Evolutionary conservation across 1,140 invertebrate genomes (phyloP).

Genomic region (Pachyrhynchus sulphureomaculatus): DNA sequence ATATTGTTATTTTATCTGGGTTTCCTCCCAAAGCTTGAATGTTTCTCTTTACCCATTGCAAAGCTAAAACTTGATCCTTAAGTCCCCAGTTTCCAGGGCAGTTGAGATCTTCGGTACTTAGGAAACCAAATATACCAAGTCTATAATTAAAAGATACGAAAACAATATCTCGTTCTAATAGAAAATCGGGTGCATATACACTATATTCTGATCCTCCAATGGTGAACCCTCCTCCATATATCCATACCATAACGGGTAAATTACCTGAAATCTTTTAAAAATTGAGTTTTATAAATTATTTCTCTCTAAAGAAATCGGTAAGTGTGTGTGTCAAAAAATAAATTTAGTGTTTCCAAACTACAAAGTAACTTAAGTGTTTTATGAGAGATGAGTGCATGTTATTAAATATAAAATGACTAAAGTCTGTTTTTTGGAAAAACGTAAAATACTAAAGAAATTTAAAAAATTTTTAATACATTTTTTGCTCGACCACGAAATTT

Average conservation of each 20-base stretch:
- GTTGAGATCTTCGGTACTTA: conserved; percentile 29
- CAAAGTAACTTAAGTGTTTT: too few relatives aligned
- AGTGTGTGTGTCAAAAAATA: too few relatives aligned
- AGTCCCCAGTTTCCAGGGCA: conserved; percentile 55
- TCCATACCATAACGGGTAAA: conserved; percentile 47
- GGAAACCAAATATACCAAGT: conserved; percentile 47
- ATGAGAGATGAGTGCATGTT: too few relatives aligned
- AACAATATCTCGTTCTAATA: conserved; percentile 54
- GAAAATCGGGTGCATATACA: conserved; percentile 48
- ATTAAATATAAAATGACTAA: too few relatives aligned
- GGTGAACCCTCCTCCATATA: conserved; percentile 46
- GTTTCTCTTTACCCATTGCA: conserved; percentile 53
- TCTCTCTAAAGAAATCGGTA: too few relatives aligned
- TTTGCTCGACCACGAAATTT: too few relatives aligned
- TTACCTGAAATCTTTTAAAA: conserved; percentile 8
- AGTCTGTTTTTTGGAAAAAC: too few relatives aligned
- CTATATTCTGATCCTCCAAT: conserved; percentile 40
- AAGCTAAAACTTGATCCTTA: conserved; percentile 53
- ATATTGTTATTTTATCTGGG: conserved; percentile 35
- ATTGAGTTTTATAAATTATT: too few relatives aligned
- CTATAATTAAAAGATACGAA: conserved; percentile 61
- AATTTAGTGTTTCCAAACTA: too few relatives aligned
- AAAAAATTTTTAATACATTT: too few relatives aligned
- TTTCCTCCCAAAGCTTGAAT: conserved; percentile 39
- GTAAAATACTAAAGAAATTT: too few relatives aligned